Evolutionary conservation across 2,113 vertebrate genomes (phyloP).

Genomic region (Hemiscyllium ocellatum): DNA sequence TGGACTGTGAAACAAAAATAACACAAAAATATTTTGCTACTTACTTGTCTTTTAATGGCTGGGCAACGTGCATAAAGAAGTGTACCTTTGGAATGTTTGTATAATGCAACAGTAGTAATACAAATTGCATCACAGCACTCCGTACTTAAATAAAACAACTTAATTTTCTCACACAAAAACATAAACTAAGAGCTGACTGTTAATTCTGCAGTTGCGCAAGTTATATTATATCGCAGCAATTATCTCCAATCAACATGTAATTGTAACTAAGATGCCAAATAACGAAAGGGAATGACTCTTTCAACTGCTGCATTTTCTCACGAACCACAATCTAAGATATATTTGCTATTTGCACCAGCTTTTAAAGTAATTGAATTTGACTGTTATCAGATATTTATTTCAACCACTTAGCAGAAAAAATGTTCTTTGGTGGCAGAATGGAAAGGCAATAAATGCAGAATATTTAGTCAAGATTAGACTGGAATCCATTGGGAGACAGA

Average conservation of each 20-base stretch:
- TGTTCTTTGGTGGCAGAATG: background rate
- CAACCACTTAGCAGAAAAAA: background rate
- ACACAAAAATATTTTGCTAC: background rate
- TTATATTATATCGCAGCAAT: background rate
- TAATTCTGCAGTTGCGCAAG: background rate
- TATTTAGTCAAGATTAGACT: background rate
- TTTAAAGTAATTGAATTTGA: background rate
- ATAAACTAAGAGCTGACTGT: background rate
- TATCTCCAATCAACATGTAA: background rate
- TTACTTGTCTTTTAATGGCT: too few species aligned
- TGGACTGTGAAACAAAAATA: background rate
- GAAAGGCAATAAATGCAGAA: background rate
- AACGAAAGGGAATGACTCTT: background rate
- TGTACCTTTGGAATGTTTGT: background rate
- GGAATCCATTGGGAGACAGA: background rate
- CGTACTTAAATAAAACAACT: background rate
- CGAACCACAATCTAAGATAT: background rate
- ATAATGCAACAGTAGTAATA: background rate
- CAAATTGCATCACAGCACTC: background rate
- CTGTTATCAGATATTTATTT: background rate
- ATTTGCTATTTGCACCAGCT: background rate
- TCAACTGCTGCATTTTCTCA: background rate
- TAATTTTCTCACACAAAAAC: background rate
- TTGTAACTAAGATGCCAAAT: background rate
- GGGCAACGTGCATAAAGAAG: background rate